Base-by-base conservation (phyloP, 2,888 invertebrate genomes). In the Zhuqinia jingwanae region DNA sequence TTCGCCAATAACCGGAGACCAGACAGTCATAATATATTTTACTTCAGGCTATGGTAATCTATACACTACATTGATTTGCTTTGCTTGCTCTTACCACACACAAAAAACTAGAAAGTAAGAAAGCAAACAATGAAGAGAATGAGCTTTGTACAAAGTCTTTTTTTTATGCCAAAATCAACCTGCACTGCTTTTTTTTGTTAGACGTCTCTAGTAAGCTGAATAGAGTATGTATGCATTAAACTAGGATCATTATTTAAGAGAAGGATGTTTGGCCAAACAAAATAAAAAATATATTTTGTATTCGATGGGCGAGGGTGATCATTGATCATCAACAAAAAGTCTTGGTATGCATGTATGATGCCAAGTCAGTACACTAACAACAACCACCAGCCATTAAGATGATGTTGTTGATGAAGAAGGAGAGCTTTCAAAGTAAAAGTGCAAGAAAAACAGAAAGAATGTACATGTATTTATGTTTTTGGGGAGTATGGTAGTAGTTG, bases 21-120 rank as follows among this genome's bases (percentile, higher is more conserved):
- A 65, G 20, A 65, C 36, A 65, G 56, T 70, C 79, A 65, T 79
- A 65, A 80, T 65, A 79, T 68, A 80, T 65, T 50, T 65, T 42
- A 68, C 79, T 30, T 8, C 3, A 65, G 63, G 79, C 63, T 15
- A n/a, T n/a, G 25, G 63, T 63, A 63, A 63, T 63, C 63, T 20
- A 63, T 30, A 70, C 47, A 2, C 20, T 11, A 27, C 27, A 15
- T n/a, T n/a, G n/a, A n/a, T n/a, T n/a, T n/a, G n/a, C n/a, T n/a
- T n/a, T n/a, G n/a, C n/a, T n/a, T n/a, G n/a, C n/a, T n/a, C n/a
- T n/a, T n/a, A n/a, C n/a, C n/a, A n/a, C n/a, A n/a, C n/a, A n/a
- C n/a, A n/a, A n/a, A n/a, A n/a, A n/a, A n/a, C 65, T 10, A 15
- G 65, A 17, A 15, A n/a, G 30, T 36, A 63, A 63, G 8, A n/a